Conservation (phyloP, 2,113 vertebrate species). For the Ailurus styani region DNA sequence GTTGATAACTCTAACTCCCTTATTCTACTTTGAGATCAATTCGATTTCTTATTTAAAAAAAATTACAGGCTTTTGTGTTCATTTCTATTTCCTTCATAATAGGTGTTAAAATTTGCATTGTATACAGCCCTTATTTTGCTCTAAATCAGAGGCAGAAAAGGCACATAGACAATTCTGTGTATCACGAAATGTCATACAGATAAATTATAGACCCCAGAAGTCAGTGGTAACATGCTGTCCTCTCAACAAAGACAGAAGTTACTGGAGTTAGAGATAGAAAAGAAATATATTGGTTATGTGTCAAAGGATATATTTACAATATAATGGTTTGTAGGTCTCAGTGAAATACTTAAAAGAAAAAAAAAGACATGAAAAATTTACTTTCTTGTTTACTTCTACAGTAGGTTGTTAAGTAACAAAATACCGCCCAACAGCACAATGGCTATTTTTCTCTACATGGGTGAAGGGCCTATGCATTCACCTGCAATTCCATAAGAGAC, state of each 20-base stretch:
- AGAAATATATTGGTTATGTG: background rate
- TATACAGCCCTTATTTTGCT: background rate
- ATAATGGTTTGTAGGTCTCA: slow-evolving; percentile 12
- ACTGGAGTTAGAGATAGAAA: background rate
- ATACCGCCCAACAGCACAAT: background rate
- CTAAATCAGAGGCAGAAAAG: background rate
- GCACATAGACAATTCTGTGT: background rate
- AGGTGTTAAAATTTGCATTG: background rate
- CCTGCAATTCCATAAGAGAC: background rate
- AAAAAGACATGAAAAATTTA: background rate
- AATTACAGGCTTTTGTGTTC: background rate
- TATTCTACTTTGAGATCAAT: slow-evolving; percentile 8
- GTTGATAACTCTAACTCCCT: background rate
- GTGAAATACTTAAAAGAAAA: slow-evolving; percentile 27
- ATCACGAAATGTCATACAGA: background rate
- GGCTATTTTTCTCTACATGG: background rate
- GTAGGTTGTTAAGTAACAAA: slow-evolving; percentile 21
- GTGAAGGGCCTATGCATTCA: background rate
- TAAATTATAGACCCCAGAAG: slow-evolving; percentile 19
- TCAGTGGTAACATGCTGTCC: background rate
- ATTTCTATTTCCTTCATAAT: slow-evolving; percentile 17
- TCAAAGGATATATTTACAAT: slow-evolving; percentile 2
- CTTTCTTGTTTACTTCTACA: slow-evolving; percentile 32
- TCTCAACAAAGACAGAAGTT: slow-evolving; percentile 35
- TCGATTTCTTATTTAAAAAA: background rate